phyloP scores from a whole-genome alignment of 2,797 vertebrate species.

The Gephyroberyx darwinii region DNA sequence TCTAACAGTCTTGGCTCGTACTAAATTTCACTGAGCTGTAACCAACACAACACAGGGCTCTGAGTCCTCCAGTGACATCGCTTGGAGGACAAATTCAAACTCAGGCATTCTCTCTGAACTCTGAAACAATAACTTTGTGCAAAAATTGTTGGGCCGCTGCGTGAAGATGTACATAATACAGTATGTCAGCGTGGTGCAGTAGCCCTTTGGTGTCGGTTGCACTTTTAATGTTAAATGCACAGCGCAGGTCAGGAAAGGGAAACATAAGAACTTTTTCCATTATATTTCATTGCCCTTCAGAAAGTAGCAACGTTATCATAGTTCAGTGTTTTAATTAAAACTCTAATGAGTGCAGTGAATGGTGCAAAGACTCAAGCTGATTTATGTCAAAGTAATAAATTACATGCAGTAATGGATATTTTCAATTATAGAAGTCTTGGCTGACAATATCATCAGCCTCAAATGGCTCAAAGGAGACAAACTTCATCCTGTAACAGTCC shows the following conservation, averaged over 20 bases:
- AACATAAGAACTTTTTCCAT: not conserved
- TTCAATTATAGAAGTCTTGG: conserved; percentile 57
- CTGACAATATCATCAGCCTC: conserved; percentile 48
- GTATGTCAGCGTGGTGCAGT: not conserved
- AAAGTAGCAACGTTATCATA: conserved; percentile 45
- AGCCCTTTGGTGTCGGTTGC: not conserved
- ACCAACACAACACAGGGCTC: not conserved
- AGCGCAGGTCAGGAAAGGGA: not conserved
- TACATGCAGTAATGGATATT: conserved; percentile 62
- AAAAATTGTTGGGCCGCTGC: not conserved
- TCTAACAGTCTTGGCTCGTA: too few species aligned
- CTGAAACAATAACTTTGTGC: not conserved
- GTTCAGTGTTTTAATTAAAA: conserved; percentile 62
- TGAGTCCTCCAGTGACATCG: not conserved
- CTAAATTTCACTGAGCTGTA: not conserved
- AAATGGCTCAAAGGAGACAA: conserved; percentile 25
- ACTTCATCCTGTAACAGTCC: conserved; percentile 10
- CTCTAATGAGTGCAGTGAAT: conserved; percentile 51
- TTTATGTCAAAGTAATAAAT: conserved; percentile 67
- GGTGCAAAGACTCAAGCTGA: conserved; percentile 52
- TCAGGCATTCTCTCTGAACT: not conserved
- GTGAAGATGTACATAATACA: not conserved
- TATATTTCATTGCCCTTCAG: conserved; percentile 29
- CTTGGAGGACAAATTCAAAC: conserved; percentile 15
- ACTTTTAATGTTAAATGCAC: not conserved